These are phyloP conservation scores for Henricia sp. DNA, from an alignment of 53 echinoderm and acorn worm species.

Conservation along the genomic window DNA sequence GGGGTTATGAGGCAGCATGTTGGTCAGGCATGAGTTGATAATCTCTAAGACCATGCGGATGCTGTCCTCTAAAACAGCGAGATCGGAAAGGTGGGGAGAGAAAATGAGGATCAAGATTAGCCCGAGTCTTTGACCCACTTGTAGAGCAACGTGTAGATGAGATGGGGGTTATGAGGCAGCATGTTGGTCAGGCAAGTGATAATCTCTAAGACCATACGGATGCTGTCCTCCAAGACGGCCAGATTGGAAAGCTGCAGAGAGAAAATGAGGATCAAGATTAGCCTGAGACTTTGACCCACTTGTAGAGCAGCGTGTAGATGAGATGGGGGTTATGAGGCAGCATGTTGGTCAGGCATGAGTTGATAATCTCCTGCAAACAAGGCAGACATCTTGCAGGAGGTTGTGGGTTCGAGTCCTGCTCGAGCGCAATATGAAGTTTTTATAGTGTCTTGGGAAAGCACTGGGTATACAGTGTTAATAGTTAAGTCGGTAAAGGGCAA, in stretches of 20 bases:
- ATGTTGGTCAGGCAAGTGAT: slow-evolving; percentile 98
- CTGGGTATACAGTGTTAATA: no score
- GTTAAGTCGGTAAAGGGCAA: no score
- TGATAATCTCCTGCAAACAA: slow-evolving; percentile 99
- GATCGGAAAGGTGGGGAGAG: slow-evolving; percentile 80
- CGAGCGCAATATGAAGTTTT: no score
- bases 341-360: slow-evolving; percentile 96
- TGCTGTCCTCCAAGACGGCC: slow-evolving; percentile 90
- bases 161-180: slow-evolving; percentile 94
- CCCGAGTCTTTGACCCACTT: slow-evolving; percentile 85
- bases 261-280: slow-evolving; percentile 23
- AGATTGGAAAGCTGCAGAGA: slow-evolving; percentile 84
- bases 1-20: slow-evolving; percentile 96
- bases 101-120: slow-evolving; percentile 28
- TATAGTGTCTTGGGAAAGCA: no score
- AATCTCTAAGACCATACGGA: slow-evolving; percentile 98
- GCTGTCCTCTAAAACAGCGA: slow-evolving; percentile 91
- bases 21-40: slow-evolving; percentile 96
- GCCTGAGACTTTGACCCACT: slow-evolving; percentile 83
- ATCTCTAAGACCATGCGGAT: slow-evolving; percentile 98
- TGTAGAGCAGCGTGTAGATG: slow-evolving; percentile 98
- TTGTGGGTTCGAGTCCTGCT: no score
- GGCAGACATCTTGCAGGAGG: no score
- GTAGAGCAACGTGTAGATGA: slow-evolving; percentile 98
- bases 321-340: slow-evolving; percentile 96